A percentile compares a stretch with the other conserved stretches of the same genome.
Conservation (phyloP, 2,888 invertebrate species). For the Gandaritis pyraliata region DNA sequence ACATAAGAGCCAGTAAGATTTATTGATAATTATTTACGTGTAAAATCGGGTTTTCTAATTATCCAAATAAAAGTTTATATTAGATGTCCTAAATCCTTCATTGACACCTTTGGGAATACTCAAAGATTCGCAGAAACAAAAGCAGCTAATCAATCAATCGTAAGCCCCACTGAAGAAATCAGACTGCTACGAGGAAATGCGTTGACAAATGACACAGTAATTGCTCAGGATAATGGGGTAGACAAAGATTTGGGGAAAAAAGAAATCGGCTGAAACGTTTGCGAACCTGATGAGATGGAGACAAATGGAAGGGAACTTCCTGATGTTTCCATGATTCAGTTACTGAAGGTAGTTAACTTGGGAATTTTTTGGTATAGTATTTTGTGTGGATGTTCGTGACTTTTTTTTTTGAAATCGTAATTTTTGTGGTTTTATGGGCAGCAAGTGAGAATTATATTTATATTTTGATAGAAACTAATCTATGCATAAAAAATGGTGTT, state of each 20-base stretch:
- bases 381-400: neutral
- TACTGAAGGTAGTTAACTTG: conserved; percentile 18
- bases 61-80: neutral
- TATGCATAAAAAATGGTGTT: no score
- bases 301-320: conserved; percentile 65
- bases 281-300: conserved; percentile 74
- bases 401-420: neutral
- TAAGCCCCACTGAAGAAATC: conserved; percentile 71
- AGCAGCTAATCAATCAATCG: conserved; percentile 74
- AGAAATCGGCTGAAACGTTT: conserved; percentile 68
- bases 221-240: conserved; percentile 68
- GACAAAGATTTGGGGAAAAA: conserved; percentile 65
- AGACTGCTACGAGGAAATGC: conserved; percentile 59
- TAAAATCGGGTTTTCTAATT: no score
- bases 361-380: conserved; percentile 1
- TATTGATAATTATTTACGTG: no score
- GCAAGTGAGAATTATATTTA: no score
- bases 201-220: conserved; percentile 80
- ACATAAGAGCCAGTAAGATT: no score
- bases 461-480: no score
- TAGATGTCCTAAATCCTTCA: conserved; percentile 28
- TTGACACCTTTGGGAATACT: conserved; percentile 36
- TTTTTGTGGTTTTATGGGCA: no score
- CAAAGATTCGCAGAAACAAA: conserved; percentile 41
- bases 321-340: conserved; percentile 54